Evolutionary conservation across 2,888 invertebrate species (phyloP).

Genomic region (Pristionchus entomophagus): DNA sequence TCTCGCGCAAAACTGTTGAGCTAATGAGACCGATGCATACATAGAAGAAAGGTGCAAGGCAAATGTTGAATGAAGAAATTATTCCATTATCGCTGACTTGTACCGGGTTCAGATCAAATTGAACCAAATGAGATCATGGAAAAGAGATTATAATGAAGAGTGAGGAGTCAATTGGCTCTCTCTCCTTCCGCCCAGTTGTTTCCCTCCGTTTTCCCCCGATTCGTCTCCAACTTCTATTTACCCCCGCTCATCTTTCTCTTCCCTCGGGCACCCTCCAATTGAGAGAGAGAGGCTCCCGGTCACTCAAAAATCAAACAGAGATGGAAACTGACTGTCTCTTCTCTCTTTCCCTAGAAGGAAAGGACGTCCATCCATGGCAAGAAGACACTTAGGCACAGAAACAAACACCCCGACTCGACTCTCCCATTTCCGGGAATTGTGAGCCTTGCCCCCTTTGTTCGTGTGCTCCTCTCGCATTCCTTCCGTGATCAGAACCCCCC

Average conservation of each 20-base stretch:
- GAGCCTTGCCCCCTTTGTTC: neutral
- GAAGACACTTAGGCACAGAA: slow-evolving; percentile 52
- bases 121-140: neutral
- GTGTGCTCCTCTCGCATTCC: neutral
- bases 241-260: slow-evolving; percentile 18
- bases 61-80: no score
- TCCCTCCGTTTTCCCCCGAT: neutral
- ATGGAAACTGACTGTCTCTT: neutral
- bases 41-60: no score
- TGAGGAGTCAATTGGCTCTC: no score
- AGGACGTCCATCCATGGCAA: neutral
- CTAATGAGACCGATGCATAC: no score
- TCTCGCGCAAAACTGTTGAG: no score
- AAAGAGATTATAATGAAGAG: no score
- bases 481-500: neutral
- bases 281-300: neutral
- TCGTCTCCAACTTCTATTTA: slow-evolving; percentile 23
- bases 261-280: slow-evolving; percentile 20
- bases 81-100: no score
- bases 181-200: neutral
- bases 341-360: slow-evolving; percentile 6
- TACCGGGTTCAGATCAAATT: no score
- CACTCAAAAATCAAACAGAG: slow-evolving; percentile 29
- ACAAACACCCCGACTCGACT: slow-evolving; percentile 51
- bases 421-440: slow-evolving; percentile 57